Evolutionary conservation across 2,797 vertebrate genomes (phyloP).

Genomic region (Salarias fasciatus): DNA sequence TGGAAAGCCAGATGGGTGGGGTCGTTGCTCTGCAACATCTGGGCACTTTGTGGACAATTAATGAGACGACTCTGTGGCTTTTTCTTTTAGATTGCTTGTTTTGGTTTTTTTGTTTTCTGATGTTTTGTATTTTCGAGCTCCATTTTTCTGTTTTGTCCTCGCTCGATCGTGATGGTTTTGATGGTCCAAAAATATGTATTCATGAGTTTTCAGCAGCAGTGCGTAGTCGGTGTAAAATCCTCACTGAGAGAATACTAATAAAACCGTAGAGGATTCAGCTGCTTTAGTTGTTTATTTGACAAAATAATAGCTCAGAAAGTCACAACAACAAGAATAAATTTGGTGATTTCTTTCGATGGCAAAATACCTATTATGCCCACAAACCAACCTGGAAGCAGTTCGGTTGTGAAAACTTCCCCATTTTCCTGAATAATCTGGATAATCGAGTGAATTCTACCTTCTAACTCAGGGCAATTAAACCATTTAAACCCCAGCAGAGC

Average conservation of each 20-base stretch:
- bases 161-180: neutral
- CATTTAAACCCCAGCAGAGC: neutral
- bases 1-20: too few relatives aligned
- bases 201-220: neutral
- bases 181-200: constrained; percentile 1
- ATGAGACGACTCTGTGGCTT: too few relatives aligned
- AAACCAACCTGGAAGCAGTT: neutral
- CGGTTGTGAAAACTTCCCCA: neutral
- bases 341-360: neutral
- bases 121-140: too few relatives aligned
- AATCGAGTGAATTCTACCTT: neutral
- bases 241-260: constrained; percentile 3
- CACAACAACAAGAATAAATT: neutral
- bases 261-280: neutral
- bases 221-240: neutral
- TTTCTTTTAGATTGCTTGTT: too few relatives aligned
- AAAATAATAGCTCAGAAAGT: neutral
- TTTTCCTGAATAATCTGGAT: neutral
- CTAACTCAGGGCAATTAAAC: neutral
- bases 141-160: neutral
- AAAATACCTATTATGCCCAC: neutral
- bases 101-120: neutral
- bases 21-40: too few relatives aligned
- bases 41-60: too few relatives aligned
- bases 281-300: neutral